Evolutionary conservation across 2,113 vertebrate species (phyloP).

Genomic region (Thinocorus orbignyianus): DNA sequence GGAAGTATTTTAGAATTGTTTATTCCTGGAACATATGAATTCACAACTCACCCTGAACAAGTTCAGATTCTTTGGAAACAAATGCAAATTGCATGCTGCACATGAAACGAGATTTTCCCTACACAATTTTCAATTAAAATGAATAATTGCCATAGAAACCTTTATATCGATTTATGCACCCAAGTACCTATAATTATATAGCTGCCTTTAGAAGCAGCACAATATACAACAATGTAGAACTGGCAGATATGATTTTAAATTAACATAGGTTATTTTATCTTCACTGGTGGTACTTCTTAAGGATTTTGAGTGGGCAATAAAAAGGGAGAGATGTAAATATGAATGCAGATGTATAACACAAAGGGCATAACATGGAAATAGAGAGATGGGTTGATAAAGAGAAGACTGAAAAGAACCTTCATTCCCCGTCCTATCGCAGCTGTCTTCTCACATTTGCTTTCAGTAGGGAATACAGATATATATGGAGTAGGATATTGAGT

Average conservation of each 20-base stretch:
- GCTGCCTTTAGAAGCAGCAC: conserved; percentile 7
- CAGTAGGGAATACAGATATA: background rate
- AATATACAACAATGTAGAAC: background rate
- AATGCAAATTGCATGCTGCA: background rate
- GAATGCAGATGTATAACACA: background rate
- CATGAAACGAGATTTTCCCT: background rate
- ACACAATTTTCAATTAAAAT: conserved; percentile 54
- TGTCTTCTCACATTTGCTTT: background rate
- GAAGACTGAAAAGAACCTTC: background rate
- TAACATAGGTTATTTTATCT: background rate
- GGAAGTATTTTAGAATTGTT: background rate
- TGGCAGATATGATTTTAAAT: conserved; percentile 13
- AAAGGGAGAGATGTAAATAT: background rate
- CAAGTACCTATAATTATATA: background rate
- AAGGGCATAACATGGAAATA: background rate
- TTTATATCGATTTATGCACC: background rate
- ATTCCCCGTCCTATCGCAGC: background rate
- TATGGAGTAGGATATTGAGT: background rate
- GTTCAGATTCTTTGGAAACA: conserved; percentile 12
- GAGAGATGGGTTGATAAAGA: background rate
- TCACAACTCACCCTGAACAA: background rate
- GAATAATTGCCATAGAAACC: conserved; percentile 50
- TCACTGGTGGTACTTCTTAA: background rate
- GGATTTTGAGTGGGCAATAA: background rate
- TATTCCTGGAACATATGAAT: background rate